Percentiles rank a stretch among this genome's conserved stretches.
phyloP scores from a whole-genome alignment of 30 jellyfish, hydroid and myxozoan species.

The Pelagia noctiluca region DNA sequence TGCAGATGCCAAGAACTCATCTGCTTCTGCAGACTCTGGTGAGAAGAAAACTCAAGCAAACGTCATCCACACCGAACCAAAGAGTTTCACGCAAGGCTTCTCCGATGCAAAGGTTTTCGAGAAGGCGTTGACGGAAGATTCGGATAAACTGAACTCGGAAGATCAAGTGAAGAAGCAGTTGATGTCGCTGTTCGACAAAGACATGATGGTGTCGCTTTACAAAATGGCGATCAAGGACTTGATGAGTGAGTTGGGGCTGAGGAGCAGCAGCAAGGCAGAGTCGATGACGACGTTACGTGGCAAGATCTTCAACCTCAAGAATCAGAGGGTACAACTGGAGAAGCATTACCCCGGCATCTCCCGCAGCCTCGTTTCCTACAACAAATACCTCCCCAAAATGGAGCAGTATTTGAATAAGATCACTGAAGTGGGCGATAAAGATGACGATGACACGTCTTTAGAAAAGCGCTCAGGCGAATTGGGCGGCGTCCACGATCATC shows the following conservation, averaged over 20 bases:
- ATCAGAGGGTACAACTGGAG: slow-evolving; percentile 76
- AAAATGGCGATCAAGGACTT: slow-evolving; percentile 92
- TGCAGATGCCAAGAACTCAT: slow-evolving; percentile 4
- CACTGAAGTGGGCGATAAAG: slow-evolving; percentile 1
- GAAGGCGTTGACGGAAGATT: slow-evolving; percentile 63
- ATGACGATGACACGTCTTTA: slow-evolving; percentile 2
- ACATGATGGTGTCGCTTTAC: slow-evolving; percentile 94
- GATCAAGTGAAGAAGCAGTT: slow-evolving; percentile 74
- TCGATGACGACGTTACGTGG: slow-evolving; percentile 71
- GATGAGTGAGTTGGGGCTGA: slow-evolving; percentile 83
- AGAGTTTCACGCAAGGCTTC: slow-evolving; percentile 57
- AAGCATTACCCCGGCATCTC: slow-evolving; percentile 88
- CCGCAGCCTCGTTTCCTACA: slow-evolving; percentile 38
- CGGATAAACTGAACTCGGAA: slow-evolving; percentile 42
- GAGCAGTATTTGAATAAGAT: slow-evolving; percentile 39
- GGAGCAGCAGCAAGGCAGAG: slow-evolving; percentile 53
- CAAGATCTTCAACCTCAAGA: slow-evolving; percentile 60
- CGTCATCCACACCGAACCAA: slow-evolving; percentile 23
- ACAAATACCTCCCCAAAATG: slow-evolving; percentile 54
- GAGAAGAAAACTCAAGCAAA: slow-evolving; percentile 43
- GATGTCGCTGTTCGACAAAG: slow-evolving; percentile 89
- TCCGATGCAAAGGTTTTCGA: slow-evolving; percentile 70
- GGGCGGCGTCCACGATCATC: slow-evolving; percentile 27
- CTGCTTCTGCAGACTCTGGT: slow-evolving; percentile 37
- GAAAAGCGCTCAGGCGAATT: slow-evolving; percentile 26